These are phyloP conservation scores for Papilio elwesi DNA, from an alignment of 2,888 invertebrate genomes.

Conservation along the genomic window DNA sequence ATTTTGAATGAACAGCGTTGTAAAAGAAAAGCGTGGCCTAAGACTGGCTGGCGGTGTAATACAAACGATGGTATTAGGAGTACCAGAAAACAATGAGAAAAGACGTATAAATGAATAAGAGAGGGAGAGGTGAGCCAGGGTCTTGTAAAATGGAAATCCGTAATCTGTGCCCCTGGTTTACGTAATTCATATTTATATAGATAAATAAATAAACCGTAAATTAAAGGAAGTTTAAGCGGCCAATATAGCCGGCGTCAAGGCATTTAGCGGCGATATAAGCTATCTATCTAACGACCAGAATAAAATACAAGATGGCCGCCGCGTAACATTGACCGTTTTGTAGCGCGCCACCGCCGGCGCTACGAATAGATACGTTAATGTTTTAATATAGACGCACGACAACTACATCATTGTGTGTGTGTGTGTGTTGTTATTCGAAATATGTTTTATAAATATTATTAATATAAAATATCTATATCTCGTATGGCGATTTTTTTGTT, in stretches of 20 bases:
- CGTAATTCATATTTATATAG: not conserved
- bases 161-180: not conserved
- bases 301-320: slow-evolving; percentile 50
- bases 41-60: too few relatives aligned
- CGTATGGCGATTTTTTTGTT: too few relatives aligned
- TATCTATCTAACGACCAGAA: slow-evolving; percentile 48
- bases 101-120: too few relatives aligned
- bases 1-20: too few relatives aligned
- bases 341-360: slow-evolving; percentile 13
- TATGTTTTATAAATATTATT: too few relatives aligned
- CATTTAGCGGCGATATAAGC: slow-evolving; percentile 44
- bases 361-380: slow-evolving; percentile 25
- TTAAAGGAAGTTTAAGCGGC: slow-evolving; percentile 31
- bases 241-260: slow-evolving; percentile 36
- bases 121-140: too few relatives aligned
- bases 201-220: slow-evolving; percentile 1
- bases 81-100: too few relatives aligned
- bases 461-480: too few relatives aligned
- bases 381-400: slow-evolving; percentile 9
- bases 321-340: slow-evolving; percentile 52
- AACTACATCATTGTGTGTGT: slow-evolving; percentile 1
- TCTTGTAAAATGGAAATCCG: too few relatives aligned
- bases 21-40: too few relatives aligned
- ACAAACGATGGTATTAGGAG: too few relatives aligned
- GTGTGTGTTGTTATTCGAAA: not conserved